Base-by-base conservation (phyloP, 1,140 invertebrate species). In the Drosophila miranda region DNA sequence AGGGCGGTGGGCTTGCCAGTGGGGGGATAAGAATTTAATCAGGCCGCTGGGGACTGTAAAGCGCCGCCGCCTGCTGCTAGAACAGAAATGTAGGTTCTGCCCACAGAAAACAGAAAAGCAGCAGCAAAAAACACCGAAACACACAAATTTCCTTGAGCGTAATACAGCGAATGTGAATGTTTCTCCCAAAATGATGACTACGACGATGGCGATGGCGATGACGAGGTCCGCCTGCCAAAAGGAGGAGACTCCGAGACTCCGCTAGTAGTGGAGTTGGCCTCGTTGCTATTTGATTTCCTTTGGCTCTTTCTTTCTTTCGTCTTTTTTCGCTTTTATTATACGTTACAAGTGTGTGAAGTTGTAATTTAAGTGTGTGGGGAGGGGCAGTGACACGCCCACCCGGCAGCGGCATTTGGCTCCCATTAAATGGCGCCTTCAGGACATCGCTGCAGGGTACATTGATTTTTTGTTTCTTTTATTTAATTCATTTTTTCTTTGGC, bases 1-100 rank as follows among this genome's bases (percentile, higher is more conserved):
- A 38, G 34, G 34, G 34, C 34, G 4, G 11, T 13, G 34, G 34
- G 3, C 5, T 38, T 11, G 34, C 51, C 28, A 62, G 52, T 14
- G 53, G 55, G 58, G 62, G 66, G 67, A 69, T 72, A 72, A 46
- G 82, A 87, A 78, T 87, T 87, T 87, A 87, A 87, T 87, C 82
- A 87, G 82, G 82, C 82, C 82, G 82, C 78, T 87, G 82, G 82
- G 82, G 82, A 87, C 82, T 87, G 53, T 87, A 87, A 87, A 87
- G 67, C 82, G 51, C 51, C 66, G 69, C 63, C 68, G 58, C 61
- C 51, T 49, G 64, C 43, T 76, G 64, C 64, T 68, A 54, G 54
- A 54, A 54, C 38, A 41, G 38, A 75, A 75, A 75, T 73, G 59
- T 63, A 57, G 70, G 70, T 52, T 58, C 70, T 73, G 59, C 69